Base-by-base conservation (phyloP, 64 coral and sea anemone species). In the Montipora efflorescens region DNA sequence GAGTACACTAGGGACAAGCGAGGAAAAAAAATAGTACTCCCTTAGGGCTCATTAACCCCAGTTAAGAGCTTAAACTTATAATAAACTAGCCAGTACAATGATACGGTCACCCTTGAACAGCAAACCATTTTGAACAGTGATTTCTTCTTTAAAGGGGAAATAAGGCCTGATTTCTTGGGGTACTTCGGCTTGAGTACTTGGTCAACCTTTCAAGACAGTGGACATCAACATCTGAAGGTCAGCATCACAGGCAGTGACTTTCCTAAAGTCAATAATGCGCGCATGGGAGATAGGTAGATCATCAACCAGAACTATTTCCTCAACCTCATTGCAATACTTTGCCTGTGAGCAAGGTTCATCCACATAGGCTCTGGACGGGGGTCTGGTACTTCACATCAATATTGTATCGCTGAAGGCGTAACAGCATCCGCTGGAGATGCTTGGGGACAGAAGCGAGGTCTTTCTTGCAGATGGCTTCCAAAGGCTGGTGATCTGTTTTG, bases 171-270 rank as follows among this genome's bases (percentile, higher is more conserved):
- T 71, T 71, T 87, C 83, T 50, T 72, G 44, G 67, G 62, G 83
- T 72, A 87, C 62, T 75, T 88, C 73, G 61, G 52, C 87, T 62
- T 59, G 77, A 71, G 61, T 90, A 75, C 69, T 81, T 49, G 89
- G 89, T 47, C 89, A 90, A 72, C 89, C 89, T 90, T 90, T 77
- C 61, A 79, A 43, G 88, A 90, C 61, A 36, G 76, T 76, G 75
- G 76, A 68, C 76, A 79, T 68, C 19, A 90, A 47, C 19, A 67
- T 80, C 77, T 80, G 77, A 77, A 89, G 72, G 87, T 25, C 61
- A 43, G 22, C 49, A 77, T 89, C 87, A 59, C 20, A 58, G 87
- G 87, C 87, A 18, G 48, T 89, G 87, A 11, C 87, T 61, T 59
- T 59, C 73, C 72, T 89, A 25, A 89, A 81, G 47, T 81, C 77